Evolutionary conservation across 2,888 invertebrate species (phyloP).

Genomic region (Dynastes maya): DNA sequence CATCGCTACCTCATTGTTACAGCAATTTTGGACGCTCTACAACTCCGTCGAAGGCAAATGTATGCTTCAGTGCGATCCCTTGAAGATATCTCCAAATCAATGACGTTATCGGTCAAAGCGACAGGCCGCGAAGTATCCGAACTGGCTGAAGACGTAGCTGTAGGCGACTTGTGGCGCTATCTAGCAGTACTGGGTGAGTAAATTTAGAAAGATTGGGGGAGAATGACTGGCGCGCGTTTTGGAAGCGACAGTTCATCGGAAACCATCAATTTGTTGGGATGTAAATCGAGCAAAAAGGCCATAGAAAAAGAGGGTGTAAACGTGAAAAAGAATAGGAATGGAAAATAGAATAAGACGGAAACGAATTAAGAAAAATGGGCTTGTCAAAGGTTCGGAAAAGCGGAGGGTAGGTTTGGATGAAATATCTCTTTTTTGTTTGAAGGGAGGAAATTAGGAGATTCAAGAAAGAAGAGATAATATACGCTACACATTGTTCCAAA

Average conservation of each 20-base stretch:
- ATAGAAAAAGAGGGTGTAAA: neutral
- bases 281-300: neutral
- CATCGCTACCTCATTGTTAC: conserved; percentile 54
- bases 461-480: neutral
- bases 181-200: conserved; percentile 75
- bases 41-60: conserved; percentile 73
- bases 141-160: conserved; percentile 71
- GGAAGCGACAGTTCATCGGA: conserved; percentile 1
- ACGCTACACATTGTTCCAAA: too few relatives aligned
- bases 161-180: conserved; percentile 79
- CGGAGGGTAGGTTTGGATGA: neutral
- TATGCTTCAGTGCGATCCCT: conserved; percentile 75
- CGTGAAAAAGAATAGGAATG: neutral
- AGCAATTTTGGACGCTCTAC: conserved; percentile 77
- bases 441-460: neutral
- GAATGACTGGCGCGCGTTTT: neutral
- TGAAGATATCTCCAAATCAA: conserved; percentile 75
- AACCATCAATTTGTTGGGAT: conserved; percentile 1
- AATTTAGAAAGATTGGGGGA: conserved; percentile 26
- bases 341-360: too few relatives aligned
- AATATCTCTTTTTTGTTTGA: neutral
- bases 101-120: conserved; percentile 68
- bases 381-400: neutral
- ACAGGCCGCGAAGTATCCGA: conserved; percentile 37
- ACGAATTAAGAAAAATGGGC: too few relatives aligned